phyloP scores from a whole-genome alignment of 2,888 invertebrate species.

The Coelopa pilipes region DNA sequence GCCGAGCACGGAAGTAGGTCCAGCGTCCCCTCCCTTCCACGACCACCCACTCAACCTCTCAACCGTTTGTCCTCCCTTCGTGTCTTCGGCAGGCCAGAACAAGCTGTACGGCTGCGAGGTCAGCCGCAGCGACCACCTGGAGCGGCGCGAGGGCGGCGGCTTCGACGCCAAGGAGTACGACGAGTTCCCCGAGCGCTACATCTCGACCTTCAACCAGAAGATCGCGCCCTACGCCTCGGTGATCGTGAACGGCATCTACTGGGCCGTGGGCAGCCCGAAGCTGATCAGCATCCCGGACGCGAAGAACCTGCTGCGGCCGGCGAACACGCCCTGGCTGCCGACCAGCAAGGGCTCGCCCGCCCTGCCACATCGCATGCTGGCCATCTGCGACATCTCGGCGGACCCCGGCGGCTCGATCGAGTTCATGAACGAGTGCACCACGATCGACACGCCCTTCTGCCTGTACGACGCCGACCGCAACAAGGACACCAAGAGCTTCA shows the following conservation, averaged over 20 bases:
- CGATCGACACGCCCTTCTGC: constrained; percentile 98
- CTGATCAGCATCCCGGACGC: constrained; percentile 97
- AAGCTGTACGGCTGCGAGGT: constrained; percentile 98
- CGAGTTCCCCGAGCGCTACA: constrained; percentile 91
- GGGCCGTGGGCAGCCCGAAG: constrained; percentile 97
- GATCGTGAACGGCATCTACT: constrained; percentile 98
- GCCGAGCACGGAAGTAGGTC: constrained; percentile 92
- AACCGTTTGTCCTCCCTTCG: too few species aligned
- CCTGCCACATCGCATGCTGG: constrained; percentile 89
- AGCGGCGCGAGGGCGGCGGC: constrained; percentile 90
- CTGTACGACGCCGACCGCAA: constrained; percentile 99
- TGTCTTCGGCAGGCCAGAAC: constrained; percentile 76
- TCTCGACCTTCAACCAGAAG: constrained; percentile 95
- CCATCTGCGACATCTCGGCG: constrained; percentile 98
- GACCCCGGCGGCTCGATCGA: constrained; percentile 99
- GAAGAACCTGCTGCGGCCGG: constrained; percentile 88
- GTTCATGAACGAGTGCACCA: constrained; percentile 99
- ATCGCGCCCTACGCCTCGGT: constrained; percentile 98
- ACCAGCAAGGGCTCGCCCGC: constrained; percentile 88
- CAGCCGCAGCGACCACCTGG: constrained; percentile 91
- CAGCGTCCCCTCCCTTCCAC: too few species aligned
- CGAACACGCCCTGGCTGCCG: constrained; percentile 93
- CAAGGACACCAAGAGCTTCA: constrained; percentile 95
- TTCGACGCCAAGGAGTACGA: constrained; percentile 92
- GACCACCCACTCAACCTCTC: too few species aligned